A percentile compares a stretch with the other conserved stretches of the same genome.
Conservation (phyloP, 2,797 vertebrate genomes). For the Eulemur albifrons region DNA sequence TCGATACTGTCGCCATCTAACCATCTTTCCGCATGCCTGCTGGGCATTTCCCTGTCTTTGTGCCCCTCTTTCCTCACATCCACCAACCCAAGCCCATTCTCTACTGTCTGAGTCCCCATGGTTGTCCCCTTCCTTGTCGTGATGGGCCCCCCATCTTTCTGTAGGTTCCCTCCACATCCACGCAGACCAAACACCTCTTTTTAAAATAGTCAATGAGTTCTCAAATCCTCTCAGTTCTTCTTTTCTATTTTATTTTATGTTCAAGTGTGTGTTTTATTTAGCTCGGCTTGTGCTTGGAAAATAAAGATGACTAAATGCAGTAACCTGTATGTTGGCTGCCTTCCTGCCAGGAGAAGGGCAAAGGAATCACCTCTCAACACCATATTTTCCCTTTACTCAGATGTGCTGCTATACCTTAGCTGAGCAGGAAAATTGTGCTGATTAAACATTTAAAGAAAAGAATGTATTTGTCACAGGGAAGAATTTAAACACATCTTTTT, state of each 20-base stretch:
- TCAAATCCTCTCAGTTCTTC: not conserved
- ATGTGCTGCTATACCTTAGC: not conserved
- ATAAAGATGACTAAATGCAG: not conserved
- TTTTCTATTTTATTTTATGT: not conserved
- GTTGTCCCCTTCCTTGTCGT: not conserved
- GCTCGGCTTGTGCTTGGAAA: not conserved
- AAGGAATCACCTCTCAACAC: not conserved
- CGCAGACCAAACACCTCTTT: not conserved
- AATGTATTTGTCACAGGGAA: not conserved
- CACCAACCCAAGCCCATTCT: not conserved
- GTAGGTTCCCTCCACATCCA: not conserved
- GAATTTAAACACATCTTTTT: conserved; percentile 36
- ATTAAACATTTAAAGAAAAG: conserved; percentile 32
- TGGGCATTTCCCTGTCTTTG: not conserved
- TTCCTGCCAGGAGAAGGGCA: not conserved
- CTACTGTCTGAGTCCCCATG: accelerated
- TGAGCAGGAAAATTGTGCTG: not conserved
- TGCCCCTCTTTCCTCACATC: not conserved
- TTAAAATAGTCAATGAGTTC: not conserved
- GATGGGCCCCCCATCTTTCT: not conserved
- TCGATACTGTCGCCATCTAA: not conserved
- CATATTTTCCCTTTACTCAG: not conserved
- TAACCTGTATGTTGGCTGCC: not conserved
- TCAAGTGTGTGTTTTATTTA: not conserved
- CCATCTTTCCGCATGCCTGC: not conserved